Evolutionary conservation across 2,888 invertebrate species (phyloP), one percentile per base, ranked within the genome.

Genomic region (Drosophila rubida): DNA sequence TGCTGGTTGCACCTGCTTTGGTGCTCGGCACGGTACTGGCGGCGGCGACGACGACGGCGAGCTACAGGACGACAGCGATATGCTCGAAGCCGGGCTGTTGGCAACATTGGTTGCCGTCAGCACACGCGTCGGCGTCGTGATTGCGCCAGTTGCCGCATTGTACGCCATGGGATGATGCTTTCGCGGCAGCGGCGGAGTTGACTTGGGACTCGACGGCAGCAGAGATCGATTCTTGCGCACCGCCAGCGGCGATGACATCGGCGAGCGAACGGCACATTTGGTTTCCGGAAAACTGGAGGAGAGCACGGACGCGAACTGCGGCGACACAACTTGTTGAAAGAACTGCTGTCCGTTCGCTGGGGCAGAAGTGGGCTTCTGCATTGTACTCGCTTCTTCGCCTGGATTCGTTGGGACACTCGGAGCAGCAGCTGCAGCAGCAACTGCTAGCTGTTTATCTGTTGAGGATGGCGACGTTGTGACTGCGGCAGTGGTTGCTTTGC

Each of bases 41-140:
- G 91, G 91, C 3, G 91, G 91, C 2, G 91, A 91, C 2, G 89
- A 83, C 1, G 91, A 91, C 0, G 91, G 88, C 23, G 92, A 89
- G 2, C 91, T 90, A 46, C 91, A 90, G 4, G 91, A 91, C 0
- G 91, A 91, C 13, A 91, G 83, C 23, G 91, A 82, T 42, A 92
- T 91, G 30, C 91, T 83, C 0, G 91, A 91, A 1, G 88, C 87
- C 23, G 92, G 91, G 64, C 92, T 79, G 8, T 42, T 30, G 2
- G 85, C 85, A 23, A 78, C 78, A 46, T 32, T 32, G n/a, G 4
- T n/a, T 32, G 32, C n/a, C n/a, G 13, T 22, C 57, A 71, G 82
- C 51, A 89, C 78, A 35, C 90, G 85, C 2, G 88, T 66, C 8
- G 91, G 89, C 16, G 78, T 75, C 1, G 81, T 87, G 3, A 89